phyloP scores from a whole-genome alignment of 2,888 invertebrate genomes.

The Heliconius sara region DNA sequence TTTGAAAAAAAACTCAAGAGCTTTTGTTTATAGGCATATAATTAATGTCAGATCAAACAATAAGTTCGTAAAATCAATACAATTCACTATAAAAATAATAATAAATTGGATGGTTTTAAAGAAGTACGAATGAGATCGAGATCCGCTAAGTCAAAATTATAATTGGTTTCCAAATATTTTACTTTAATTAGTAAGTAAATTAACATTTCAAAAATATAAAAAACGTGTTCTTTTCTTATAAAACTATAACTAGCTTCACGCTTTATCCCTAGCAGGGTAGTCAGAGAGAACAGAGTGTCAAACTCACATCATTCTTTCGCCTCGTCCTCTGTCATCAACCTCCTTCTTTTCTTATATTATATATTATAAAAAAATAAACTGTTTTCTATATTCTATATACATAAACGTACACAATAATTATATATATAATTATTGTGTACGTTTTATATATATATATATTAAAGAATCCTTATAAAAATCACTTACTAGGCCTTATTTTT shows the following conservation, averaged over 20 bases:
- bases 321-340: too few species aligned
- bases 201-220: not conserved
- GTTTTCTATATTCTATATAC: too few species aligned
- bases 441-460: too few species aligned
- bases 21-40: not conserved
- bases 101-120: too few species aligned
- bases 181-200: not conserved
- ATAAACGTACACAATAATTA: too few species aligned
- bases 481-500: conserved; percentile 38
- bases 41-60: not conserved
- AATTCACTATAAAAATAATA: too few species aligned
- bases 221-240: not conserved
- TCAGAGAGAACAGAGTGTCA: too few species aligned
- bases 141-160: not conserved
- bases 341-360: not conserved
- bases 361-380: not conserved
- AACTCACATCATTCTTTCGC: too few species aligned
- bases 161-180: not conserved
- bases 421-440: too few species aligned
- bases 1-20: not conserved
- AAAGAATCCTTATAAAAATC: not conserved
- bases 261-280: too few species aligned
- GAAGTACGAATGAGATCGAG: not conserved
- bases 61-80: not conserved
- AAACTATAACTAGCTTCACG: too few species aligned